phyloP scores from a whole-genome alignment of 2,113 vertebrate genomes.

The Dinomys branickii region DNA sequence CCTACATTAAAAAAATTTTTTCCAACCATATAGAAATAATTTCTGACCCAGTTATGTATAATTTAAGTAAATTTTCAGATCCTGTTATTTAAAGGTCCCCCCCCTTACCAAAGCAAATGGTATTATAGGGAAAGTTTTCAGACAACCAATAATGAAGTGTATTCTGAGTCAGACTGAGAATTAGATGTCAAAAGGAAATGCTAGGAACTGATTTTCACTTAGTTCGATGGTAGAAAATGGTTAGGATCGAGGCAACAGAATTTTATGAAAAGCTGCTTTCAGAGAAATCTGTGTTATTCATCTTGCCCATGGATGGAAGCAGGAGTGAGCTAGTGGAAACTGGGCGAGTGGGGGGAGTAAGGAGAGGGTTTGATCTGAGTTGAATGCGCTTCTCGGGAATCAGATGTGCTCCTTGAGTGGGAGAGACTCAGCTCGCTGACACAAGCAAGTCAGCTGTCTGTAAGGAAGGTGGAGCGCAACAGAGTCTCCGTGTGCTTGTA shows the following conservation, averaged over 20 bases:
- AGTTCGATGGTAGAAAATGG: background rate
- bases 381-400: background rate
- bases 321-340: background rate
- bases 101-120: background rate
- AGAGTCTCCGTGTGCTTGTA: background rate
- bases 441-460: background rate
- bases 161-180: background rate
- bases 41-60: background rate
- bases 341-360: accelerated
- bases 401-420: background rate
- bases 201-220: background rate
- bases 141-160: background rate
- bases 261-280: background rate
- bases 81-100: background rate
- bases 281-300: background rate
- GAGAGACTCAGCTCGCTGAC: background rate
- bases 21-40: background rate
- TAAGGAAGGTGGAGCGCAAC: background rate
- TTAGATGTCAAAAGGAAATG: background rate
- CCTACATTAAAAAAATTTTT: background rate
- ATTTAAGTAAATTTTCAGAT: background rate
- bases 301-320: background rate
- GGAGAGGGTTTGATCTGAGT: background rate
- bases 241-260: background rate
- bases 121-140: background rate